These are phyloP conservation scores for Pseudomyrmex flavicornis DNA, from an alignment of 1,140 invertebrate genomes.

Conservation along the genomic window DNA sequence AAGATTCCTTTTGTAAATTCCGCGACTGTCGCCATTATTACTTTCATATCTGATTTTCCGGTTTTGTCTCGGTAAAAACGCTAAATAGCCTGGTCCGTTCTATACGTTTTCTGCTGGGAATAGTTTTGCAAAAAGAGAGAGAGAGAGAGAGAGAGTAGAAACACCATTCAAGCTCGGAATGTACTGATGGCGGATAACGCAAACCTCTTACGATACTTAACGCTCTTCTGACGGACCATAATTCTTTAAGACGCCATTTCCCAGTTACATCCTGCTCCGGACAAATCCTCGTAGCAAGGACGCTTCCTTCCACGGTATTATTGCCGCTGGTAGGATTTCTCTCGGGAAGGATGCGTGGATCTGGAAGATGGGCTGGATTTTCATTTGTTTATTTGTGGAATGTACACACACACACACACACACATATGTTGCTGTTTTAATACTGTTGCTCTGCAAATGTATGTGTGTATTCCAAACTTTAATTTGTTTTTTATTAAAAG, in stretches of 20 bases:
- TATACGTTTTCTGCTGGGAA: slow-evolving; percentile 28
- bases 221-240: slow-evolving; percentile 38
- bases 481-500: not conserved
- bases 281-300: not conserved
- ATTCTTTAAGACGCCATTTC: slow-evolving; percentile 58
- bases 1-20: not conserved
- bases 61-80: slow-evolving; percentile 26
- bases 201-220: slow-evolving; percentile 62
- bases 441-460: too few species aligned
- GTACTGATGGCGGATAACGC: slow-evolving; percentile 42
- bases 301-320: slow-evolving; percentile 15
- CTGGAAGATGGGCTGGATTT: not conserved
- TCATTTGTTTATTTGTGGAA: slow-evolving; percentile 33
- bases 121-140: not conserved
- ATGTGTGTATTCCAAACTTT: not conserved
- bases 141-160: slow-evolving; percentile 10
- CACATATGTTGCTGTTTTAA: too few species aligned
- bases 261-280: slow-evolving; percentile 15
- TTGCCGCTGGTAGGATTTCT: slow-evolving; percentile 13
- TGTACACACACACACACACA: not conserved
- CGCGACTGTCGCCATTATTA: slow-evolving; percentile 16
- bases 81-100: not conserved
- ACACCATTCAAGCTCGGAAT: not conserved
- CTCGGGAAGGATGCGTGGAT: not conserved
- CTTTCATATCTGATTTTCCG: slow-evolving; percentile 20